These are phyloP conservation scores for Sisor rabdophorus DNA, from an alignment of 2,113 vertebrate species.

Conservation along the genomic window DNA sequence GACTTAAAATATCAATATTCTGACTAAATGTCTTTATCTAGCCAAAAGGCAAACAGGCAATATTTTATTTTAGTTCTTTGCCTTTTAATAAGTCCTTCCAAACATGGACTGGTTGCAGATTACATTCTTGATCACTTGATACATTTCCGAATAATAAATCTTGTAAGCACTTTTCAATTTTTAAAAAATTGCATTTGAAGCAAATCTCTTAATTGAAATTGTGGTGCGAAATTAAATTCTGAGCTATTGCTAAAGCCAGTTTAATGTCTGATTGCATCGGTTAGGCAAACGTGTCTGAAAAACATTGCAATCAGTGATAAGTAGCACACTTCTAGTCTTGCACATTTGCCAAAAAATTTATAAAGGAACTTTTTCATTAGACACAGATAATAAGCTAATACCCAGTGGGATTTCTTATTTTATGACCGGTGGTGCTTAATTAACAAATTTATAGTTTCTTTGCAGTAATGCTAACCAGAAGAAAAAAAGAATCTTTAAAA, in stretches of 20 bases:
- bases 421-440: neutral
- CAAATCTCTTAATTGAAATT: slow-evolving; percentile 2
- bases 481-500: neutral
- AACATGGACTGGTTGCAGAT: neutral
- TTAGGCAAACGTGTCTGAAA: slow-evolving; percentile 11
- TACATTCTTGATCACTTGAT: too few species aligned
- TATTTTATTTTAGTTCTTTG: neutral
- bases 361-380: slow-evolving; percentile 20
- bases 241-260: neutral
- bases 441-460: neutral
- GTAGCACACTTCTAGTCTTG: neutral
- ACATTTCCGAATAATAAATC: neutral
- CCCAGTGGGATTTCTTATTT: neutral
- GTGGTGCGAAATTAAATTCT: neutral
- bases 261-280: neutral
- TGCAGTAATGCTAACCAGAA: neutral
- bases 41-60: neutral
- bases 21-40: neutral
- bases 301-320: neutral
- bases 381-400: too few species aligned
- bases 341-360: too few species aligned
- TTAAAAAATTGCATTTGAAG: neutral
- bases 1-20: neutral
- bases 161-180: neutral
- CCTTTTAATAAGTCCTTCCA: neutral